phyloP scores from a whole-genome alignment of 92 coral and sea anemone genomes.

The Diadumene lineata region DNA sequence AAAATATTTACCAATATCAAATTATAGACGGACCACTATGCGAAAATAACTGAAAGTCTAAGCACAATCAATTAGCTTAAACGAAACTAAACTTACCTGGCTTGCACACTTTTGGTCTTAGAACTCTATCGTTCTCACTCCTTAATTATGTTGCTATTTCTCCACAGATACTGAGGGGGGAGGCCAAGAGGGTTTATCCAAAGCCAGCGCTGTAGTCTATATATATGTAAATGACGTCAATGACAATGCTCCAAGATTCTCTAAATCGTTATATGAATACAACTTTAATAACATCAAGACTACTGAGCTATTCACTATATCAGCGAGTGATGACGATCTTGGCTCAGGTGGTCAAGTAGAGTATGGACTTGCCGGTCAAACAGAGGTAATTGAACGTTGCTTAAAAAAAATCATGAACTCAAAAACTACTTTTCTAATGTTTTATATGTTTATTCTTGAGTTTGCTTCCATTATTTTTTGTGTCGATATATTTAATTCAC shows the following conservation, averaged over 20 bases:
- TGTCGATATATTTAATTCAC: too few relatives aligned
- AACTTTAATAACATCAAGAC: conserved; percentile 43
- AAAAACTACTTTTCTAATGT: background rate
- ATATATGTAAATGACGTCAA: conserved; percentile 71
- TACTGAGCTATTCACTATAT: conserved; percentile 51
- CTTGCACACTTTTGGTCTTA: too few relatives aligned
- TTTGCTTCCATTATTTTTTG: background rate
- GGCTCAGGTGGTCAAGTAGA: conserved; percentile 77
- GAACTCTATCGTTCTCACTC: too few relatives aligned
- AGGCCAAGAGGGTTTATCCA: conserved; percentile 36
- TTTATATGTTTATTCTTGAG: background rate
- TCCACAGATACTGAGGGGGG: conserved; percentile 52
- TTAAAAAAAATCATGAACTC: too few relatives aligned
- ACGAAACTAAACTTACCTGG: too few relatives aligned
- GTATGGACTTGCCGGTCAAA: conserved; percentile 69
- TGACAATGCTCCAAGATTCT: conserved; percentile 85
- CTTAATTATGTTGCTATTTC: too few relatives aligned
- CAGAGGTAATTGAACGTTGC: conserved; percentile 59
- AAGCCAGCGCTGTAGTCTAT: conserved; percentile 72
- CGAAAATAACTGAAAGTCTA: too few relatives aligned
- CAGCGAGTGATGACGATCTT: conserved; percentile 79
- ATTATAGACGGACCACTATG: too few relatives aligned
- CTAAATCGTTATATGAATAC: conserved; percentile 47
- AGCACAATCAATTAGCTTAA: too few relatives aligned
- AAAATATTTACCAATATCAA: too few relatives aligned